A percentile compares a stretch with the other conserved stretches of the same genome.
Conservation (phyloP, 1,140 invertebrate species). For the Achatina immaculata region DNA sequence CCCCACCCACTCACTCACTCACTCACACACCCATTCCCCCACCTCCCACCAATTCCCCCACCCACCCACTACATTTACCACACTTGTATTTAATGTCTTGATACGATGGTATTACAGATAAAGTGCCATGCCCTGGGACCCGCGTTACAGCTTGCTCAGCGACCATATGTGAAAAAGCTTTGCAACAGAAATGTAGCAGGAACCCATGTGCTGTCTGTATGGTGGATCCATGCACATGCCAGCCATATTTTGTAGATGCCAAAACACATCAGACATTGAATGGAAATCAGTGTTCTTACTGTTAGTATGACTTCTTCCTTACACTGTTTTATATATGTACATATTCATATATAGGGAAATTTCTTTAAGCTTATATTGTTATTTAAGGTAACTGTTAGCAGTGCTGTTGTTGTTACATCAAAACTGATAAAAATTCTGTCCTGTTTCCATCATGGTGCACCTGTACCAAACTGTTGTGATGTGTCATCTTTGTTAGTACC, state of each 20-base stretch:
- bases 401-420: background rate
- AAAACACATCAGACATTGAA: background rate
- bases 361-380: background rate
- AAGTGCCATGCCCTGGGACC: no score
- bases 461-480: background rate
- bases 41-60: no score
- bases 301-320: slow-evolving; percentile 22
- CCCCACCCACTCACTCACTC: no score
- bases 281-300: slow-evolving; percentile 8
- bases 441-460: background rate
- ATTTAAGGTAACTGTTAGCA: background rate
- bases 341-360: background rate
- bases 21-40: no score
- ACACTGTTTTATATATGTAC: background rate
- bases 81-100: no score
- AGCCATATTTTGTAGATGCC: slow-evolving; percentile 32
- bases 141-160: slow-evolving; percentile 6
- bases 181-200: slow-evolving; percentile 11
- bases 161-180: background rate
- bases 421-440: background rate
- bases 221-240: slow-evolving; percentile 38
- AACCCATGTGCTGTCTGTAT: slow-evolving; percentile 42
- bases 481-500: background rate
- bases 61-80: no score
- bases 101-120: no score